Evolutionary conservation across 2,888 invertebrate genomes (phyloP), one percentile per base, ranked within the genome.

Genomic region (Chaitophorus viminalis): DNA sequence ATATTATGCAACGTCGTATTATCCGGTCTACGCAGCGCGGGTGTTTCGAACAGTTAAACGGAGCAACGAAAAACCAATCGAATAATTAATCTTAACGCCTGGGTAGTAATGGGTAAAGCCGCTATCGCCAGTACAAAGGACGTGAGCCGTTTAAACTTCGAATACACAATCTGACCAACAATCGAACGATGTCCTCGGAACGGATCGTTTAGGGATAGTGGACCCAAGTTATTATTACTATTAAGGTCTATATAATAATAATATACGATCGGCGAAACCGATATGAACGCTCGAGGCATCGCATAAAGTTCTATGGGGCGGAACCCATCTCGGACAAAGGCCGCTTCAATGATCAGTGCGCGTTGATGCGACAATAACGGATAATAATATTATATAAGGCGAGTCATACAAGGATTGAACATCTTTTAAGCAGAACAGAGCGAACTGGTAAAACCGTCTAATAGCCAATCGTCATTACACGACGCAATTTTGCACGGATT

Each of bases 161-260:
- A n/a, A n/a, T n/a, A n/a, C 52, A 17, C 33, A 74, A 82, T 74
- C 82, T n/a, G 72, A 74, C 82, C 72, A 29, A 72, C 82, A n/a
- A 72, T 82, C 46, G 14, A 52, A 82, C 39, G 29, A 74, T 17
- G 33, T 25, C 21, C 54, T 29, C 5, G 11, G 82, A n/a, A 65
- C n/a, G 36, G 36, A 82, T 74, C 72, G 72, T 82, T 82, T 74
- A 74, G 25, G 21, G 36, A 11, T 18, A 36, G 36, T 25, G 36
- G 36, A 36, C 36, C 74, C 3, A 39, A 21, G 14, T 39, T 39
- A 74, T 74, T 82, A 70, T 52, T 82, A 54, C 36, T 74, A 74
- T 29, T 36, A 6, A n/a, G 17, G 54, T 74, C 29, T 74, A 54
- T 54, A 33, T n/a, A 25, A 5, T 75, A 25, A 33, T n/a, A 25